Conservation (phyloP, 2,113 vertebrate species). For the Spea multiplicata region DNA sequence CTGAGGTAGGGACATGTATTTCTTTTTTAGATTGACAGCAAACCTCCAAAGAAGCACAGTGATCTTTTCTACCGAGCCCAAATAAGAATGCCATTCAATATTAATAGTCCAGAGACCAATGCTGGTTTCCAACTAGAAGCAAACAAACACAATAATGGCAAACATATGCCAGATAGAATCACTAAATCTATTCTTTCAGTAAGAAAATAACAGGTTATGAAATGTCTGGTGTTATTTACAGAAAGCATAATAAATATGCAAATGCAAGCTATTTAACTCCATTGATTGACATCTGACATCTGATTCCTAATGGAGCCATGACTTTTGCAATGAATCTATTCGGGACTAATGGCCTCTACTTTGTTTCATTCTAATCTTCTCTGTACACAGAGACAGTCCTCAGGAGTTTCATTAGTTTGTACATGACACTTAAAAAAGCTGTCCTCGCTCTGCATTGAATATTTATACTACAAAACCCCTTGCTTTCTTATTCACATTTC, state of each 20-base stretch:
- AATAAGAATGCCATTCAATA: conserved; percentile 7
- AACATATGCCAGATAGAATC: conserved; percentile 7
- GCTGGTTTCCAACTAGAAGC: not conserved
- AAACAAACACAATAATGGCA: conserved; percentile 15
- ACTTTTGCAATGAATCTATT: not conserved
- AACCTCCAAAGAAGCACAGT: not conserved
- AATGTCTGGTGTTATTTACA: not conserved
- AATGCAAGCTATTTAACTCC: not conserved
- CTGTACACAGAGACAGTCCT: conserved; percentile 28
- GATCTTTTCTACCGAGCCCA: not conserved
- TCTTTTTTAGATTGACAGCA: not conserved
- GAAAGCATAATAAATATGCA: not conserved
- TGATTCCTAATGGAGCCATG: not conserved
- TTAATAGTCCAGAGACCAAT: not conserved
- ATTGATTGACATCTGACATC: conserved; percentile 6
- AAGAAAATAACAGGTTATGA: not conserved
- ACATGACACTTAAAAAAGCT: conserved; percentile 37
- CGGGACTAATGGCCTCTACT: conserved; percentile 26
- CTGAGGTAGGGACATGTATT: not conserved
- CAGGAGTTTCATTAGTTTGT: conserved; percentile 39
- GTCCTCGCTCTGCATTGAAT: conserved; percentile 21
- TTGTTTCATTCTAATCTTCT: conserved; percentile 27
- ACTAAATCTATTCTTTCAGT: conserved; percentile 2
- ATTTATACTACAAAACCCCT: conserved; percentile 39
- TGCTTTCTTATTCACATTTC: conserved; percentile 30